These are phyloP conservation scores for Notamacropus eugenii DNA, from an alignment of 2,797 vertebrate genomes.

Conservation along the genomic window DNA sequence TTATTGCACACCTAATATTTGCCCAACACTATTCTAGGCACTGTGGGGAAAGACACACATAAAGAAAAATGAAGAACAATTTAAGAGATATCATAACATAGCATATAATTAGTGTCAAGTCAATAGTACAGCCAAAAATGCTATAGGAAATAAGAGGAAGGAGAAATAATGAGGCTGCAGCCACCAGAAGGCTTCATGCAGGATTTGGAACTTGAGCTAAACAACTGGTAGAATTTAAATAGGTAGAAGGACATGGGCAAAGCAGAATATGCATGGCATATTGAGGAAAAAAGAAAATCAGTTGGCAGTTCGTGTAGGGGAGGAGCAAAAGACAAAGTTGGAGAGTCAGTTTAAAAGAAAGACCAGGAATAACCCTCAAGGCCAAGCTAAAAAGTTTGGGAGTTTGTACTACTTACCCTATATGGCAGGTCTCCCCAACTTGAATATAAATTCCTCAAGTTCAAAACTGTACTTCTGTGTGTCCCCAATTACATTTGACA, in stretches of 20 bases:
- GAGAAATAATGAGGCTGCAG: not conserved
- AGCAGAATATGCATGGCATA: not conserved
- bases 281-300: slow-evolving; percentile 2
- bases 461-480: not conserved
- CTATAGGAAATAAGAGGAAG: not conserved
- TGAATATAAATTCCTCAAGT: not conserved
- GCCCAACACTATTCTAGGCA: slow-evolving; percentile 12
- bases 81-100: not conserved
- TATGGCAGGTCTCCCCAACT: not conserved
- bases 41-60: not conserved
- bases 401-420: not conserved
- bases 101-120: not conserved
- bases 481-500: not conserved
- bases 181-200: slow-evolving; percentile 13
- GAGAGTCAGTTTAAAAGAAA: not conserved
- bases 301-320: not conserved
- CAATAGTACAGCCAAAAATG: not conserved
- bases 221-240: not conserved
- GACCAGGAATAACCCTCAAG: not conserved
- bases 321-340: not conserved
- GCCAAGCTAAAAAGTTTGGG: not conserved
- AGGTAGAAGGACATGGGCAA: slow-evolving; percentile 4
- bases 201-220: not conserved
- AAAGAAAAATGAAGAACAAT: slow-evolving; percentile 31
- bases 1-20: not conserved